Conservation (phyloP, 2,888 invertebrate species). For the Apotomis capreana region DNA sequence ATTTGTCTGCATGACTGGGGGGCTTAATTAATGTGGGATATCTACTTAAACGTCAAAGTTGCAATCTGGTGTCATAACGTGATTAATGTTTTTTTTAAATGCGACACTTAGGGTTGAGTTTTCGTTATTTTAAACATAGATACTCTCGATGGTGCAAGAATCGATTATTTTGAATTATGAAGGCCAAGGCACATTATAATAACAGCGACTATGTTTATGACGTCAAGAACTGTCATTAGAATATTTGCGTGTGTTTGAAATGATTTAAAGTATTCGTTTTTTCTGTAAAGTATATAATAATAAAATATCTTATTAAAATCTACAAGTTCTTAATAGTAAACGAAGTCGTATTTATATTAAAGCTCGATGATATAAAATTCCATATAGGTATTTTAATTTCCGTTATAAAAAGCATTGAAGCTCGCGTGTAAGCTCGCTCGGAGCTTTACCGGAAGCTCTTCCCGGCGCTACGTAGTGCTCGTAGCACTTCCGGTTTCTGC, state of each 20-base stretch:
- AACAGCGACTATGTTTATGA: no score
- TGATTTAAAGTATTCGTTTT: no score
- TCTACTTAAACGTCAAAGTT: background rate
- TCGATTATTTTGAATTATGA: no score
- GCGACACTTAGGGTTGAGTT: no score
- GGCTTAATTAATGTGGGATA: background rate
- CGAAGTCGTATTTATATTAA: background rate
- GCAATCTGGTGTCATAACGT: background rate
- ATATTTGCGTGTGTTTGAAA: no score
- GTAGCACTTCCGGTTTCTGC: slow-evolving; percentile 39
- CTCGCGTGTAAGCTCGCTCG: slow-evolving; percentile 5
- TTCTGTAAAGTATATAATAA: no score
- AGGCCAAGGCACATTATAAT: no score
- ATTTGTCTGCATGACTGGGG: slow-evolving; percentile 31
- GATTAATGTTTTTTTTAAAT: background rate
- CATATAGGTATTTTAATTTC: slow-evolving; percentile 16
- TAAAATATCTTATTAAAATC: background rate
- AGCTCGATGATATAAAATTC: background rate
- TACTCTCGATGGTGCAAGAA: background rate
- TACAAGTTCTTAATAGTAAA: background rate
- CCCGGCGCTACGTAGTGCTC: slow-evolving; percentile 38
- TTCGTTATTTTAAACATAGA: background rate
- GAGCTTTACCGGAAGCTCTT: slow-evolving; percentile 32
- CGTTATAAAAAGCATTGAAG: slow-evolving; percentile 3
- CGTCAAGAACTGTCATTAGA: no score